A percentile compares a stretch with the other conserved stretches of the same genome.
Conservation (phyloP, 2,888 invertebrate genomes). For the Leistus spinibarbis region DNA sequence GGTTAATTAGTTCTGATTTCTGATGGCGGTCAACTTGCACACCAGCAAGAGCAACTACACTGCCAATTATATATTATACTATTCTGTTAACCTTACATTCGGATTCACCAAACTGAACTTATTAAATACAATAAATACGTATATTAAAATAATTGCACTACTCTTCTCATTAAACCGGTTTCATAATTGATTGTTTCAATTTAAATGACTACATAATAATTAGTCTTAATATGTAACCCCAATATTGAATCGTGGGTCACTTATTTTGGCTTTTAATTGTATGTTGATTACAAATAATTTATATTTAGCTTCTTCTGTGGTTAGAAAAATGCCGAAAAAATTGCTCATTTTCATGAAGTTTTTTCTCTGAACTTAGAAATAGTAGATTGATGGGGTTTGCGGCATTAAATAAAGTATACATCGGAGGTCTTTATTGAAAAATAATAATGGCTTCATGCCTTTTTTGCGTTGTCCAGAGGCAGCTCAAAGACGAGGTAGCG, state of each 20-base stretch:
- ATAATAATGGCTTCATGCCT: no score
- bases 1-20: constrained; percentile 18
- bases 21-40: not conserved
- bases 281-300: not conserved
- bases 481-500: no score
- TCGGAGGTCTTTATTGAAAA: no score
- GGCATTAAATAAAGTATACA: no score
- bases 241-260: not conserved
- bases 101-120: not conserved
- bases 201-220: not conserved
- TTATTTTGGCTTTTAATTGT: not conserved
- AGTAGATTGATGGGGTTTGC: no score
- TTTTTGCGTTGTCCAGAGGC: no score
- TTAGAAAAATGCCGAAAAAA: no score
- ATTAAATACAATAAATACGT: not conserved
- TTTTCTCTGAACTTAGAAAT: no score
- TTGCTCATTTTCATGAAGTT: no score
- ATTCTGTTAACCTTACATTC: not conserved
- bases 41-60: not conserved
- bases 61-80: not conserved
- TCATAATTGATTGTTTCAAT: not conserved
- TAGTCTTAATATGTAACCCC: not conserved
- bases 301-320: no score
- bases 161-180: not conserved
- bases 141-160: not conserved